Evolutionary conservation across 2,888 invertebrate species (phyloP).

Genomic region (Taenaris catops): DNA sequence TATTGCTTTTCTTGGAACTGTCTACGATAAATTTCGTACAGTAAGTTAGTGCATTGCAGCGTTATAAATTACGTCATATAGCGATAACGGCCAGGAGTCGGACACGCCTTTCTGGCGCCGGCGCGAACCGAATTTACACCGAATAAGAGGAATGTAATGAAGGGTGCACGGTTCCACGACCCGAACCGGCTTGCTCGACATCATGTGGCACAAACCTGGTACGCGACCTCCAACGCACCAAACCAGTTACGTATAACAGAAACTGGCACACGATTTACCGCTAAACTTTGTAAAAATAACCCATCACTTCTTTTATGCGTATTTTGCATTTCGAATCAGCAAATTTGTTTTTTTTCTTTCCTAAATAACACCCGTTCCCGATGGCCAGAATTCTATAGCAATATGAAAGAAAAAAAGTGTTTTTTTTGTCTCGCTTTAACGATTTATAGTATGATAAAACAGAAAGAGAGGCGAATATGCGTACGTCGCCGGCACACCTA

Average conservation of each 20-base stretch:
- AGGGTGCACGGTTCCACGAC: constrained; percentile 48
- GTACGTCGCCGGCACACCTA: constrained; percentile 78
- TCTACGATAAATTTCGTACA: no score
- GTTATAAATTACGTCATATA: constrained; percentile 64
- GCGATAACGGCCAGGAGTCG: constrained; percentile 58
- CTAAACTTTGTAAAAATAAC: constrained; percentile 40
- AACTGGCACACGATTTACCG: constrained; percentile 44
- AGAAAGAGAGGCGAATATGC: constrained; percentile 74
- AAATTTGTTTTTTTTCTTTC: constrained; percentile 37
- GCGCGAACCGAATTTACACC: constrained; percentile 41
- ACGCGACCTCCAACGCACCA: constrained; percentile 71
- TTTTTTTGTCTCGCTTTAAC: constrained; percentile 57
- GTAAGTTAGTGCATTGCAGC: constrained; percentile 12
- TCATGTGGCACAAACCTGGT: constrained; percentile 68
- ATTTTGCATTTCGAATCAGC: constrained; percentile 25
- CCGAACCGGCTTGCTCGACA: constrained; percentile 59
- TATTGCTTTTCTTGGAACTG: no score
- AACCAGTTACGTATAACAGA: constrained; percentile 74
- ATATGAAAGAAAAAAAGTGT: constrained; percentile 53
- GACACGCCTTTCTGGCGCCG: constrained; percentile 73
- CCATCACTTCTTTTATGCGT: constrained; percentile 27
- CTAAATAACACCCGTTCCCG: constrained; percentile 41
- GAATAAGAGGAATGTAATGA: constrained; percentile 55
- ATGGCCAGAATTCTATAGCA: constrained; percentile 44
- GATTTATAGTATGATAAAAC: constrained; percentile 44